Conservation (phyloP, 2,113 vertebrate genomes). For the Nicator chloris region DNA sequence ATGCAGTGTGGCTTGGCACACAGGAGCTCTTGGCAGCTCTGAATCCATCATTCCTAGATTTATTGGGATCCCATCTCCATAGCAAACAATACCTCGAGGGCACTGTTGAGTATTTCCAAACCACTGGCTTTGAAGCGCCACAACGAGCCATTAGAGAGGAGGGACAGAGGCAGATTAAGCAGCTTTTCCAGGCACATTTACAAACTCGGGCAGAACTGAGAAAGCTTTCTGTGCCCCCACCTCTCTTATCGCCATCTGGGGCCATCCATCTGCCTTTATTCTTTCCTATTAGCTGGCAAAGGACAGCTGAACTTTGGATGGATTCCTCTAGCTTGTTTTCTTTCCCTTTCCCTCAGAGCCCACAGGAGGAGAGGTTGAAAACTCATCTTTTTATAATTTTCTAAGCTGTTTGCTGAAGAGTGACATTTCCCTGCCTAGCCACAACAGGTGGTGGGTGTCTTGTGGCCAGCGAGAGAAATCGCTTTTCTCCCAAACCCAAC, state of each 20-base stretch:
- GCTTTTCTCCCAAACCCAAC: not conserved
- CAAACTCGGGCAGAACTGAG: not conserved
- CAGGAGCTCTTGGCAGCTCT: not conserved
- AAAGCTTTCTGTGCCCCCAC: accelerated
- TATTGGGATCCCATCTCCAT: not conserved
- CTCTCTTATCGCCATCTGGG: not conserved
- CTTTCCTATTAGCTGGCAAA: not conserved
- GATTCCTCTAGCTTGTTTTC: not conserved
- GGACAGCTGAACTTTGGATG: not conserved
- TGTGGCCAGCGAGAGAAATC: not conserved
- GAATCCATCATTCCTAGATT: not conserved
- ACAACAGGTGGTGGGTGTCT: not conserved
- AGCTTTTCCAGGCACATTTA: not conserved
- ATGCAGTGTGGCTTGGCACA: accelerated
- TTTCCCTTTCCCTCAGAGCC: not conserved
- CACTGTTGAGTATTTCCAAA: not conserved
- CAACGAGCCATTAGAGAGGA: not conserved
- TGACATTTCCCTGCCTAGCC: not conserved
- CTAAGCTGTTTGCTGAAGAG: not conserved
- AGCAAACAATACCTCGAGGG: not conserved
- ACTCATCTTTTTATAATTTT: not conserved
- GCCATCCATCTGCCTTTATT: not conserved
- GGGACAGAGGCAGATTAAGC: not conserved
- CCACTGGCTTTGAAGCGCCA: not conserved
- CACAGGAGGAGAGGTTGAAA: not conserved